These are phyloP conservation scores for Myripristis murdjan DNA, from an alignment of 2,797 vertebrate species.

Conservation along the genomic window DNA sequence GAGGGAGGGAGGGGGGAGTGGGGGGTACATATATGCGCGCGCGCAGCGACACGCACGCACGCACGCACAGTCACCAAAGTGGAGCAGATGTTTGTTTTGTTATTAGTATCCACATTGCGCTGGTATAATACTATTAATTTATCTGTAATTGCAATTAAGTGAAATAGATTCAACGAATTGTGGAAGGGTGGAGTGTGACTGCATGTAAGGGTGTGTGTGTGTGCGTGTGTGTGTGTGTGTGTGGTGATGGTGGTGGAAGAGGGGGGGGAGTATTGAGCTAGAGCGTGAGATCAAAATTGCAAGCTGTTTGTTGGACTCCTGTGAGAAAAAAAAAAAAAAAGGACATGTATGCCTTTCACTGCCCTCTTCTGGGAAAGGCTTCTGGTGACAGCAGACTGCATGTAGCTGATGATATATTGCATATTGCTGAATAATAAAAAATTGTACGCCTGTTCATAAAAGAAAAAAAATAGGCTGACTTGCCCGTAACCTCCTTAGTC, in stretches of 20 bases:
- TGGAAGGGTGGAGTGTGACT: too few species aligned
- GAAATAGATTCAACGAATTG: too few species aligned
- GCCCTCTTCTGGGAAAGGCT: conserved; percentile 65
- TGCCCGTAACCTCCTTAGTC: background rate
- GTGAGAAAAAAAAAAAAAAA: too few species aligned
- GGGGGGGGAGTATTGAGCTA: conserved; percentile 15
- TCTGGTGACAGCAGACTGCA: background rate
- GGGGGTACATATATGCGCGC: conserved; percentile 6
- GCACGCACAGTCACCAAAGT: too few species aligned
- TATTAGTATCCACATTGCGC: too few species aligned
- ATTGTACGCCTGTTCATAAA: too few species aligned
- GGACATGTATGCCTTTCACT: conserved; percentile 41
- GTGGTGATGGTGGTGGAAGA: conserved; percentile 25
- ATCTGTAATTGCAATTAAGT: too few species aligned
- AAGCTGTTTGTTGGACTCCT: conserved; percentile 25
- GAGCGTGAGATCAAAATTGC: conserved; percentile 21
- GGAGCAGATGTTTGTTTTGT: too few species aligned
- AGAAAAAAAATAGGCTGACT: too few species aligned
- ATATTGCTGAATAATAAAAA: background rate
- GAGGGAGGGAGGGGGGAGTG: conserved; percentile 18
- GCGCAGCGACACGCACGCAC: background rate
- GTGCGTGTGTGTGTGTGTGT: too few species aligned
- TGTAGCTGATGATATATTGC: background rate
- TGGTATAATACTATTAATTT: too few species aligned
- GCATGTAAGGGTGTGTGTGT: too few species aligned